Evolutionary conservation across 2,888 invertebrate species (phyloP), one percentile per base, ranked within the genome.

Genomic region (Phlogophora meticulosa): DNA sequence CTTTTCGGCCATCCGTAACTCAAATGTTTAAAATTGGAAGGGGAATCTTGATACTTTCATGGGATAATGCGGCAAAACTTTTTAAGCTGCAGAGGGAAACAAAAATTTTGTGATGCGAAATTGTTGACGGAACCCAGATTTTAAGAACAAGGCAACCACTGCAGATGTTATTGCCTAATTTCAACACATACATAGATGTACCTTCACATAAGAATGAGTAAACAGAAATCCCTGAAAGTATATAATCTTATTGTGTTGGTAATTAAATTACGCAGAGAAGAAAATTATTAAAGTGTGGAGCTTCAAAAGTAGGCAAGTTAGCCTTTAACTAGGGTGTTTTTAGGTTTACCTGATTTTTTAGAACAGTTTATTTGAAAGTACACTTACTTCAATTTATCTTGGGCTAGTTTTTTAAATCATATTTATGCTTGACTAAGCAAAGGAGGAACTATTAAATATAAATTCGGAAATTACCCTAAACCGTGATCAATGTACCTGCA

Each of bases 171-270:
- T 72, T 60, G 34, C n/a, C 32, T 70, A 78, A 78, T 80, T 77
- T 79, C 59, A 68, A 74, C 72, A 55, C 70, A 71, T 72, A 72
- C 61, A 51, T n/a, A n/a, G n/a, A n/a, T n/a, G n/a, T 36, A 53
- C 5, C 36, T 42, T 53, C 45, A 45, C 28, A 46, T 38, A 55
- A 65, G 60, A 48, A 60, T 65, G 62, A 76, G 58, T 74, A 70
- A 80, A 79, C 72, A 74, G 62, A 80, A 57, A 76, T 81, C 56
- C 74, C 72, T 63, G 65, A 64, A 66, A 67, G 59, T 67, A 55
- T 67, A 55, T 72, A 75, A 72, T 71, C 49, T 58, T 57, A 59
- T 48, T 48, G 42, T 55, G 60, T 52, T 46, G 48, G 49, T 48
- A 38, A 63, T 48, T 49, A 60, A 65, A 49, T 43, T 48, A 52